Evolutionary conservation across 2,113 vertebrate species (phyloP).

Genomic region (Hypomesus transpacificus): DNA sequence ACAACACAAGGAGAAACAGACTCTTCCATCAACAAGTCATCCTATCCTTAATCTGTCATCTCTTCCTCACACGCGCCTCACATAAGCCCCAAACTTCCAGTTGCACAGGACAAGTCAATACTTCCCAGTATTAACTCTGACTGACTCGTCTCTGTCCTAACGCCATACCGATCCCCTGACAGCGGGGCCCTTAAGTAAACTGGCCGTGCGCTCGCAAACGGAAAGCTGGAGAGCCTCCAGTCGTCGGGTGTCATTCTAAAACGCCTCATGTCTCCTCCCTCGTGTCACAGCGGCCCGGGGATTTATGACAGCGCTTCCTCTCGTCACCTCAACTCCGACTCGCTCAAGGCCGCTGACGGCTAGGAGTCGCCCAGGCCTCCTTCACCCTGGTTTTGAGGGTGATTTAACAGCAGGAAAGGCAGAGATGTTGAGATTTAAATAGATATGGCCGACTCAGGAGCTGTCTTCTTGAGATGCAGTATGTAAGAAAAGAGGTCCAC

Average conservation of each 20-base stretch:
- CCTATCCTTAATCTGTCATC: neutral
- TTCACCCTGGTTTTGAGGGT: slow-evolving; percentile 19
- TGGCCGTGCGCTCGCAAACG: neutral
- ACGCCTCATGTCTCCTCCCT: neutral
- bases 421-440: slow-evolving; percentile 27
- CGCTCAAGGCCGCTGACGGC: slow-evolving; percentile 14
- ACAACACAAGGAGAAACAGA: neutral
- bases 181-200: slow-evolving; percentile 1
- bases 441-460: slow-evolving; percentile 3
- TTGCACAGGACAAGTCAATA: neutral
- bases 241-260: slow-evolving; percentile 10
- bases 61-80: neutral
- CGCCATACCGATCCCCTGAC: neutral
- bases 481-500: neutral
- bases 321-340: slow-evolving; percentile 11
- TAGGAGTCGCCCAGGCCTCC: slow-evolving; percentile 21
- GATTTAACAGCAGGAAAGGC: slow-evolving; percentile 38
- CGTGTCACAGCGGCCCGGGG: slow-evolving; percentile 20
- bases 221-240: neutral
- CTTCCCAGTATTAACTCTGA: neutral
- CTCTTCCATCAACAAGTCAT: neutral
- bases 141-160: neutral
- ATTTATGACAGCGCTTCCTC: slow-evolving; percentile 24
- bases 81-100: neutral
- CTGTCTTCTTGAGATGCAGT: neutral